Evolutionary conservation across 2,888 invertebrate genomes (phyloP), one percentile per base, ranked within the genome.

Genomic region (Amiota communis): DNA sequence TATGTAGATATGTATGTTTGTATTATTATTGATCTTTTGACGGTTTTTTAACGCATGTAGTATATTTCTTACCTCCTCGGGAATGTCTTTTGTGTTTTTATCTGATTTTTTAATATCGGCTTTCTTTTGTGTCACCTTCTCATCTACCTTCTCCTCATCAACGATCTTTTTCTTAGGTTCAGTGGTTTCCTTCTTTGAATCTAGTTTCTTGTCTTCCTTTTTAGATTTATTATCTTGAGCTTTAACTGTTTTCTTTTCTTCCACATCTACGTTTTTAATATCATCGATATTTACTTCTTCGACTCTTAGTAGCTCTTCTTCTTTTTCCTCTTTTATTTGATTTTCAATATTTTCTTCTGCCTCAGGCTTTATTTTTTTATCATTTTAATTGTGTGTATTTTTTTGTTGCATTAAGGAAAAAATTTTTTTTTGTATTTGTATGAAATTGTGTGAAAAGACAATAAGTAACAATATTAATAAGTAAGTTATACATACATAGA

Each of bases 201-300:
- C 79, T 23, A 23, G 23, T 23, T 23, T 74, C 70, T 75, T 61
- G 68, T 78, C 57, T 9, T 49, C 15, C 59, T 68, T 57, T 72
- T 75, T 76, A 73, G 65, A n/a, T 76, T 70, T 74, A 15, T 65
- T 77, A 57, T 87, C 81, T 81, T 88, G 87, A 77, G 88, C 76
- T 76, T 80, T 79, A 76, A 84, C 79, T 15, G 47, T 51, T 76
- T 49, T 70, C 80, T 75, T 70, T 74, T 56, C 70, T 78, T 71
- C 59, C 59, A 53, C 8, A 23, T 71, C 64, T 72, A 75, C 77
- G 72, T 69, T 15, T 74, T 75, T 75, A 68, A 65, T 75, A 59
- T 72, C 17, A 51, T 76, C 76, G 56, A 71, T 71, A 61, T 75
- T 67, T 80, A 75, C 68, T 79, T 77, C 61, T 72, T 74, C 67